Base-by-base conservation (phyloP, 2,797 vertebrate species). In the Chelmon rostratus region DNA sequence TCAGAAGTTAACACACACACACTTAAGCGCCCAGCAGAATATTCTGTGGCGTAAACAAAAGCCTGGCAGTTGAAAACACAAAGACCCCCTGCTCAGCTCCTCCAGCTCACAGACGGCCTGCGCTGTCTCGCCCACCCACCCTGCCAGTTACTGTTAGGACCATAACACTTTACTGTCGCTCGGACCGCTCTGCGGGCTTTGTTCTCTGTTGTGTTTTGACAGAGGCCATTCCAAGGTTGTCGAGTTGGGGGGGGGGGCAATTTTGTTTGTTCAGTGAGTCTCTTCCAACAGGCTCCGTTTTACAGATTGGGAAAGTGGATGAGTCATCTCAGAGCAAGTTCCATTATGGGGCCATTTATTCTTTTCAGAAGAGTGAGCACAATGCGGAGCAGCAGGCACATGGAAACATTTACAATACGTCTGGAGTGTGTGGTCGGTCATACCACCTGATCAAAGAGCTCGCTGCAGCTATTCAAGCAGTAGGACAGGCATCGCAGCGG, bases 391-490 rank as follows among this genome's bases (percentile, higher is more conserved):
- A 78, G 83, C 75, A 38, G 87, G 86, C 91, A 89, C 87, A 93
- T 91, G 94, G 93, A 91, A 93, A 88, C 89, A 74, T 91, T 95
- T 94, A 91, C 86, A 83, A 76, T 78, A 35, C 18, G 84, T 83
- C 92, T 81, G 79, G 72, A 79, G 88, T 73, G 87, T 81, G 83
- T 72, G 86, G 86, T 87, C 49, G 76, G 83, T 85, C 85, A 84
- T 78, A 76, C 77, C 83, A 88, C 90, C 89, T 92, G 94, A 94
- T 94, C 92, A 94, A 93, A 94, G 91, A 12, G 40, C 61, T 77
- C 23, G 28, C 88, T 81, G 76, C 80, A 86, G 76, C 88, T 63
- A 79, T 68, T 91, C 84, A 80, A 88, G 83, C 59, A 73, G 68
- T 37, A n/a, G 61, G 69, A 72, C 81, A 82, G 89, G 84, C 71